Conservation (phyloP, 2,113 vertebrate genomes). For the Butorides virescens region DNA sequence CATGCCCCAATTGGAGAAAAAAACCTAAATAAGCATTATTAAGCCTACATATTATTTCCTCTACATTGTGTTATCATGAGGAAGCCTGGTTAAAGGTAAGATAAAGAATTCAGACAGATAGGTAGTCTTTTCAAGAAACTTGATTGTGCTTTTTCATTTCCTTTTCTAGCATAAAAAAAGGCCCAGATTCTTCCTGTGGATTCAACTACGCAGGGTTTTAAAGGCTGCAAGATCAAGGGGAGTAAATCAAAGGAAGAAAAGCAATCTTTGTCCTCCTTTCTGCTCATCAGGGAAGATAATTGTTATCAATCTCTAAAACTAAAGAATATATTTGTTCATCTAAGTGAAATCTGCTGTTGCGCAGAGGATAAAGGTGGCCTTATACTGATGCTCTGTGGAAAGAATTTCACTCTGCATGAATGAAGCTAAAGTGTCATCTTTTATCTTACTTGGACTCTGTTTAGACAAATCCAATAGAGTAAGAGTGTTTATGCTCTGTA, state of each 20-base stretch:
- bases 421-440: neutral
- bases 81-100: neutral
- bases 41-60: neutral
- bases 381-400: neutral
- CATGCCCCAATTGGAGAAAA: neutral
- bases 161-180: neutral
- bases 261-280: neutral
- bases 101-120: neutral
- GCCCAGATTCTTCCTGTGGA: neutral
- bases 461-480: neutral
- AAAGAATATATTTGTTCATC: neutral
- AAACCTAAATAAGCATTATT: neutral
- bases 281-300: neutral
- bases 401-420: neutral
- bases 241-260: constrained; percentile 16
- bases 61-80: neutral
- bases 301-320: neutral
- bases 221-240: neutral
- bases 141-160: neutral
- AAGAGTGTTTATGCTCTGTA: neutral
- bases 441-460: neutral
- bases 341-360: neutral
- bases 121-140: neutral
- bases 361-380: neutral
- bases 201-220: neutral